Evolutionary conservation across 1,140 invertebrate species (phyloP).

Genomic region (Aphidius gifuensis): DNA sequence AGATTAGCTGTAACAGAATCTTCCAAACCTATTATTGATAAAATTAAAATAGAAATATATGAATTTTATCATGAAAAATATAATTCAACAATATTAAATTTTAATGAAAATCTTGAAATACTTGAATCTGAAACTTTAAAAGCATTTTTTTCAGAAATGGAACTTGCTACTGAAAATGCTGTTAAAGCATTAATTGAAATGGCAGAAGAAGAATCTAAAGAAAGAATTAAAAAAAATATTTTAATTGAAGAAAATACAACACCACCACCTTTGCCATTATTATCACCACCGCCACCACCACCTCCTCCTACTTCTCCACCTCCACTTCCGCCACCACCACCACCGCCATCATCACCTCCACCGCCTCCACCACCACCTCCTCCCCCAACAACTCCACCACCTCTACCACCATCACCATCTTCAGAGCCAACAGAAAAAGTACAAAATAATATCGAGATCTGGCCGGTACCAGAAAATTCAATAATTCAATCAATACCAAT

Average conservation of each 20-base stretch:
- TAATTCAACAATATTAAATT: conserved; percentile 34
- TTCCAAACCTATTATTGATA: conserved; percentile 45
- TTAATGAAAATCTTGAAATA: conserved; percentile 39
- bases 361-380: conserved; percentile 16
- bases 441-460: background rate
- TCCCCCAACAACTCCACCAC: background rate
- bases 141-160: conserved; percentile 47
- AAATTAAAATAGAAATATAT: conserved; percentile 44
- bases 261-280: conserved; percentile 1
- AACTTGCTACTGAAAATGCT: conserved; percentile 50
- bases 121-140: conserved; percentile 42
- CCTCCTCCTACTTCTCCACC: conserved; percentile 20
- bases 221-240: conserved; percentile 30
- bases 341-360: conserved; percentile 4
- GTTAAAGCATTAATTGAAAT: conserved; percentile 52
- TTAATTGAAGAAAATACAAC: background rate
- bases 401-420: background rate
- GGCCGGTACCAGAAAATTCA: background rate
- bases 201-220: conserved; percentile 52
- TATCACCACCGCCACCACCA: background rate
- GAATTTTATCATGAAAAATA: conserved; percentile 41
- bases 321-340: conserved; percentile 10
- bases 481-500: background rate
- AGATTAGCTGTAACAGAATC: conserved; percentile 44
- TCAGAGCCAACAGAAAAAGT: background rate